Conservation (phyloP, 2,797 vertebrate genomes). For the Rhodeus uyekii region DNA sequence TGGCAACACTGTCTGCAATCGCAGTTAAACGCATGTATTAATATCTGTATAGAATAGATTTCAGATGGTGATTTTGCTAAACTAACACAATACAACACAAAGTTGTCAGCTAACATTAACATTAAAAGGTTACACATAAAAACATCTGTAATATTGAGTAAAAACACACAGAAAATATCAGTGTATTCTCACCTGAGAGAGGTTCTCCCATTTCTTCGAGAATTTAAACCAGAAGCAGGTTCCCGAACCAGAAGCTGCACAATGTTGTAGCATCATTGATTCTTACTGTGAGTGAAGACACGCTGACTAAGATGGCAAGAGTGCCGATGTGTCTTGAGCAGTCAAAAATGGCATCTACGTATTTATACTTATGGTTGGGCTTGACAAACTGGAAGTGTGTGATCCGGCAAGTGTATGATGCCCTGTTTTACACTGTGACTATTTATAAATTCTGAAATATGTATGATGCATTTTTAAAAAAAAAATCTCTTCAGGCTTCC, state of each 20-base stretch:
- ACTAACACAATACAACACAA: background rate
- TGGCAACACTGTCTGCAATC: no score
- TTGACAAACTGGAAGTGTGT: no score
- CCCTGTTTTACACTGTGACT: no score
- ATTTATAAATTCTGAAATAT: no score
- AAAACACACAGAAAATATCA: no score
- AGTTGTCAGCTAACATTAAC: background rate
- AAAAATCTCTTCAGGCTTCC: no score
- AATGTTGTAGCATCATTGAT: background rate
- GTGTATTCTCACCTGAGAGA: background rate
- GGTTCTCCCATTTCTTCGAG: background rate
- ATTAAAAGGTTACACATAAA: background rate
- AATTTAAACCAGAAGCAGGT: background rate
- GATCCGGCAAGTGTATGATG: no score
- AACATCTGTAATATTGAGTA: background rate
- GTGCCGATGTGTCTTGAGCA: accelerated
- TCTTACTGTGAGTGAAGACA: background rate
- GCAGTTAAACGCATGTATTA: background rate
- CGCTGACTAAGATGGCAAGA: background rate
- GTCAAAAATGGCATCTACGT: no score
- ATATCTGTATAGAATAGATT: background rate
- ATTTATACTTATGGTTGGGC: no score
- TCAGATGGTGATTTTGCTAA: background rate
- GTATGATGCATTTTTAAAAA: no score
- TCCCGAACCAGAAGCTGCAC: background rate